These are phyloP conservation scores for Papilio dardanus DNA, from an alignment of 1,140 invertebrate genomes.

Conservation along the genomic window DNA sequence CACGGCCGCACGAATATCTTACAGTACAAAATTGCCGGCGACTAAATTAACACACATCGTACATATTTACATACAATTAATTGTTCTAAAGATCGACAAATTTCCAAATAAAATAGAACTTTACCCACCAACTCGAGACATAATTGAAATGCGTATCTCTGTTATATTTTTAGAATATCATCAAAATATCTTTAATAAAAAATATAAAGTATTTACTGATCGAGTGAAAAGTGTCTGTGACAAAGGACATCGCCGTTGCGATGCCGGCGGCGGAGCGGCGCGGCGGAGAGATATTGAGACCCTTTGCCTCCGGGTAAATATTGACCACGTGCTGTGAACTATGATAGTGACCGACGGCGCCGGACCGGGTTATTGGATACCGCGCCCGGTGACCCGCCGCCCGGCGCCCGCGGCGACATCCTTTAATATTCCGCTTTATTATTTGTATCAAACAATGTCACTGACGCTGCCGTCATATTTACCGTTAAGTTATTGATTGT, in stretches of 20 bases:
- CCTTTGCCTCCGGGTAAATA: constrained; percentile 6
- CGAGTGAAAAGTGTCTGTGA: neutral
- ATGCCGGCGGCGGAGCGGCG: neutral
- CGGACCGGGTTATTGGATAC: constrained; percentile 5
- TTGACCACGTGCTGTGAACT: constrained; percentile 9
- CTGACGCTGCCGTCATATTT: neutral
- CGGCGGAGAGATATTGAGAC: constrained; percentile 5
- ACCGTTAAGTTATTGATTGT: neutral
- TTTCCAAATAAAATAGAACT: too few relatives aligned
- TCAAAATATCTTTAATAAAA: neutral
- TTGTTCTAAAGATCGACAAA: too few relatives aligned
- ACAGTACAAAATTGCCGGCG: neutral
- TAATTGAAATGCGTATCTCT: too few relatives aligned
- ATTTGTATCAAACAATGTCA: neutral
- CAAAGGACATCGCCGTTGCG: neutral
- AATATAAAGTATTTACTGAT: neutral
- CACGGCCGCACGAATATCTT: neutral
- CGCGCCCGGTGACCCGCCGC: neutral
- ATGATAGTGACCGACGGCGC: constrained; percentile 6
- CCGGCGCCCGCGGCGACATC: constrained; percentile 5
- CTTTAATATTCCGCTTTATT: neutral
- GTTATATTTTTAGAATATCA: too few relatives aligned
- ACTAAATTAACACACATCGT: neutral
- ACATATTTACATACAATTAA: neutral
- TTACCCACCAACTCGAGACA: too few relatives aligned